Percentiles rank a stretch among this genome's conserved stretches.
phyloP scores from a whole-genome alignment of 2,888 invertebrate species.

The Cephonodes hylas region DNA sequence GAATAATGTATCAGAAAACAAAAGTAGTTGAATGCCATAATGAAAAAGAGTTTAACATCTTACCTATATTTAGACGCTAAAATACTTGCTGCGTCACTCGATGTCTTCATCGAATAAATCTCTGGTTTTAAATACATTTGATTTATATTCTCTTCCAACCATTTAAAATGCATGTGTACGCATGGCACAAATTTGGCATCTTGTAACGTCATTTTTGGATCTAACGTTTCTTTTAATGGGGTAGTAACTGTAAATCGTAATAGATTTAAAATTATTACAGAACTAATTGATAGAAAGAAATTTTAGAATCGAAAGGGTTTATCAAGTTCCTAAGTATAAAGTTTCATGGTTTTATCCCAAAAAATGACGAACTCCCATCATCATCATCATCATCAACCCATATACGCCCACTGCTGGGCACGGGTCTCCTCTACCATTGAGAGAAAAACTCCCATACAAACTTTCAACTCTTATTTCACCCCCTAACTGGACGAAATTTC shows the following conservation, averaged over 20 bases:
- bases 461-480: too few species aligned
- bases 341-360: too few species aligned
- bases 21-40: background rate
- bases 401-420: too few species aligned
- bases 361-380: too few species aligned
- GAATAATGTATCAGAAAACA: background rate
- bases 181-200: conserved; percentile 90
- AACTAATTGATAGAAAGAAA: too few species aligned
- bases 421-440: too few species aligned
- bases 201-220: conserved; percentile 82
- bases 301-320: too few species aligned
- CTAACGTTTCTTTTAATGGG: conserved; percentile 88
- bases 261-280: background rate
- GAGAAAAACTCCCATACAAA: too few species aligned
- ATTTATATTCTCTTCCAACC: conserved; percentile 56
- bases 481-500: too few species aligned
- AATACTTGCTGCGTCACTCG: conserved; percentile 84
- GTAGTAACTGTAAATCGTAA: conserved; percentile 83
- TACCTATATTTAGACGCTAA: conserved; percentile 86
- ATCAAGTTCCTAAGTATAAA: too few species aligned
- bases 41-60: background rate
- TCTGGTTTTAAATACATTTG: conserved; percentile 81
- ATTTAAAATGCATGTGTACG: conserved; percentile 87
- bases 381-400: too few species aligned
- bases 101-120: conserved; percentile 82